Conservation (phyloP, 2,888 invertebrate genomes). For the Scelioninae gen. 1 region DNA sequence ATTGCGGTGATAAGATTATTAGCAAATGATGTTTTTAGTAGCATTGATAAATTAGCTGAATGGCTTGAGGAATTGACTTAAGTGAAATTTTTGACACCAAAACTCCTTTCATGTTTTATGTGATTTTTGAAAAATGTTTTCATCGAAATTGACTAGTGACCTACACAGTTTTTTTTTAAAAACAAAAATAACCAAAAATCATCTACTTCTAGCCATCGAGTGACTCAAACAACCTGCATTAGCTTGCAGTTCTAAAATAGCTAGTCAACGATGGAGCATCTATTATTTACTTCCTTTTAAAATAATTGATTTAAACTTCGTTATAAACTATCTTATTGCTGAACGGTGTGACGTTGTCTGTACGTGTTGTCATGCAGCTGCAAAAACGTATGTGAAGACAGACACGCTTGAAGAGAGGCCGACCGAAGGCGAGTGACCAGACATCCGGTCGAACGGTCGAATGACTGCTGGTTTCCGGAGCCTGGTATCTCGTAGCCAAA, state of each 20-base stretch:
- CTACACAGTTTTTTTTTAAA: no score
- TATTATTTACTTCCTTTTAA: conserved; percentile 22
- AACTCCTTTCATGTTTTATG: no score
- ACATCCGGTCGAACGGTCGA: conserved; percentile 67
- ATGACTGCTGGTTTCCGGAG: conserved; percentile 67
- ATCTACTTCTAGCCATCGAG: no score
- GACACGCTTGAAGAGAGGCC: conserved; percentile 58
- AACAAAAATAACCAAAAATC: no score
- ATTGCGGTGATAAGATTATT: no score
- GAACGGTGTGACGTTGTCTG: conserved; percentile 24
- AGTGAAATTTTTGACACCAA: no score
- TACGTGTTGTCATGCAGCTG: conserved; percentile 52
- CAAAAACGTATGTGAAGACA: conserved; percentile 57
- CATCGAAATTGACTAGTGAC: no score
- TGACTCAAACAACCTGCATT: no score
- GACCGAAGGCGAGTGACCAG: conserved; percentile 68
- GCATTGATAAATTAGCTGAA: no score
- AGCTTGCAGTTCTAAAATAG: background rate
- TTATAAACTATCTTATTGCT: conserved; percentile 42
- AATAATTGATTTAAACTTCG: conserved; percentile 47
- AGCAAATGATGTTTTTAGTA: no score
- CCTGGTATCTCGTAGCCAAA: conserved; percentile 38
- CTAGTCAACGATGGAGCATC: conserved; percentile 8
- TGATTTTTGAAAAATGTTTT: no score
- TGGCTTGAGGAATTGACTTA: no score